Evolutionary conservation across 2,888 invertebrate species (phyloP), one percentile per base, ranked within the genome.

Genomic region (Barypeithes pellucidus): DNA sequence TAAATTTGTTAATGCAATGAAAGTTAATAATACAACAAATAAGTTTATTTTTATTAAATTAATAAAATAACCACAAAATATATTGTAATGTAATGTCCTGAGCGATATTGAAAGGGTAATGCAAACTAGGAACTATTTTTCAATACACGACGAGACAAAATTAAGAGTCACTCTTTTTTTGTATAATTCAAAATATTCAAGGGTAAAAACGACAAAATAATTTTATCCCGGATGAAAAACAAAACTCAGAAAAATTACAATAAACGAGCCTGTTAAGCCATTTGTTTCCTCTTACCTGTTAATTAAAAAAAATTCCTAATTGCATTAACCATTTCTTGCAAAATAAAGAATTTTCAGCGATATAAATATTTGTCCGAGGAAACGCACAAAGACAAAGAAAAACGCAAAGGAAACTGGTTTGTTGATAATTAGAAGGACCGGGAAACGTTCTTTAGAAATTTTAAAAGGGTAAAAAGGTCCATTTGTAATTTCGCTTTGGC

Each of bases 251-350:
- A 50, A 47, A 47, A 59, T 47, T 1, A 54, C 16, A 66, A 57
- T 43, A 57, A 54, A 41, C 43, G 41, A 45, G 43, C 12, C 24
- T 22, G 22, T 43, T 29, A 4, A 16, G 41, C 41, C 59, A 14
- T 22, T 36, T 50, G 24, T 68, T 39, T 61, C n/a, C 12, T 68
- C 52, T 52, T 41, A 22, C 61, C 50, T 61, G 29, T 54, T 63
- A 69, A 69, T 69, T 70, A 70, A 63, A 63, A 61, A n/a, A 63
- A 62, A 57, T 57, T 70, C 54, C 61, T 70, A 70, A 70, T 70
- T 70, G 70, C 63, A 63, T 63, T 63, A 63, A 63, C 43, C 70
- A 33, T 62, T 70, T 54, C 57, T 70, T 39, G 50, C 45, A 24
- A 43, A 62, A 62, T 69, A 61, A 69, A 70, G 62, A 62, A 70